Conservation (phyloP, 2,113 vertebrate species). For the Python bivittatus region DNA sequence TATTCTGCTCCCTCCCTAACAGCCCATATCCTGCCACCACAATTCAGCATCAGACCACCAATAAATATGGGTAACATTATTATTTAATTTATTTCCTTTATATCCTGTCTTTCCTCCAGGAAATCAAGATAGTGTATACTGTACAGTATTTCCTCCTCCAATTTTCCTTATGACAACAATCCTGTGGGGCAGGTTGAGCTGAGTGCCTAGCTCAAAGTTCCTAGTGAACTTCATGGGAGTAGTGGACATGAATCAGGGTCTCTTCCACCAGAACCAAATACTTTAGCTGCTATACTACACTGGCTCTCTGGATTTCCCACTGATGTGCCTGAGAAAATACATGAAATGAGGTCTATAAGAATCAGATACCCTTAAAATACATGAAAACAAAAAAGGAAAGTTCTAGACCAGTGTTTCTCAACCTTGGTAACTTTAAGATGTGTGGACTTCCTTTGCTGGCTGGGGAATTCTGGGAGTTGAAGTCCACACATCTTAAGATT, state of each 20-base stretch:
- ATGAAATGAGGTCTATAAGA: neutral
- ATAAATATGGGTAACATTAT: neutral
- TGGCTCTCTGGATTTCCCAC: neutral
- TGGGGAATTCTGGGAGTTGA: too few relatives aligned
- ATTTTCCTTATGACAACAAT: neutral
- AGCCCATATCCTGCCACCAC: neutral
- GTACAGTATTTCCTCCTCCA: neutral
- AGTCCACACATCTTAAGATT: too few relatives aligned
- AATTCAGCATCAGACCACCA: neutral
- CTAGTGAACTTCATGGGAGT: neutral
- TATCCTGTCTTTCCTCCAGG: neutral
- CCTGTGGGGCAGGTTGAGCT: neutral
- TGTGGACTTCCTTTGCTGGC: too few relatives aligned
- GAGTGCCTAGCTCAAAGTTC: neutral
- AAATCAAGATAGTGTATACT: neutral
- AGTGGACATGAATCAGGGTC: neutral
- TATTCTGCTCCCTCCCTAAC: neutral
- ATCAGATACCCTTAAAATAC: neutral
- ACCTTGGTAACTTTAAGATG: too few relatives aligned
- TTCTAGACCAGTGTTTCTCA: too few relatives aligned
- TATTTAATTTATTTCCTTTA: neutral
- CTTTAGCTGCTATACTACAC: neutral
- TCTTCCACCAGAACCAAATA: neutral
- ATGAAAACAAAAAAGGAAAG: neutral
- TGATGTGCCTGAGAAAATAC: neutral